Evolutionary conservation across 2,888 invertebrate genomes (phyloP).

Genomic region (Yponomeuta cagnagella): DNA sequence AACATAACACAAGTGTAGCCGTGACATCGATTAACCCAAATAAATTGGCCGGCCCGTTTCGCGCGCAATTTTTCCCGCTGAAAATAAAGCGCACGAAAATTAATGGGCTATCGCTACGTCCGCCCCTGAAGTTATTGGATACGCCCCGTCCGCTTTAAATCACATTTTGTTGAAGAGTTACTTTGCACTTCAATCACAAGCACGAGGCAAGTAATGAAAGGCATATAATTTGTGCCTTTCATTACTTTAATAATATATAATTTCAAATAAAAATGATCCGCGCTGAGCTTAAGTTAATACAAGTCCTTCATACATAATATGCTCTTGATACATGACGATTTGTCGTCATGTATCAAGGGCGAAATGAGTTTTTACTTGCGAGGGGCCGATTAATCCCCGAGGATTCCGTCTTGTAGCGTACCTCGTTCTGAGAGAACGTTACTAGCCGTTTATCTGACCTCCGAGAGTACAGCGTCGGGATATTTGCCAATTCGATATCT

Average conservation of each 20-base stretch:
- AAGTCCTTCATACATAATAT: too few relatives aligned
- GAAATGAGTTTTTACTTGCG: conserved; percentile 6
- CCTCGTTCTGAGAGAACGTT: conserved; percentile 32
- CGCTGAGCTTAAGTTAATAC: background rate
- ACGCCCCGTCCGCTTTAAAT: conserved; percentile 20
- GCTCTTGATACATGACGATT: background rate
- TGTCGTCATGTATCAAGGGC: background rate
- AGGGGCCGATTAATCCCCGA: conserved; percentile 30
- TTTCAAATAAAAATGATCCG: background rate
- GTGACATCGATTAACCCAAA: conserved; percentile 46
- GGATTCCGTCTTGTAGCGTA: conserved; percentile 26
- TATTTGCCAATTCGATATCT: conserved; percentile 46
- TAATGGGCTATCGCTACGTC: conserved; percentile 32
- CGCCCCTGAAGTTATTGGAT: conserved; percentile 29
- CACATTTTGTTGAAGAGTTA: conserved; percentile 14
- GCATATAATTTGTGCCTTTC: background rate
- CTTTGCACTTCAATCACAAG: conserved; percentile 13
- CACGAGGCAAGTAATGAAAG: background rate
- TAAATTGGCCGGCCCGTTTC: conserved; percentile 37
- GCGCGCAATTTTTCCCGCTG: conserved; percentile 32
- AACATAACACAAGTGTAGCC: conserved; percentile 47
- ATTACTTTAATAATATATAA: too few relatives aligned
- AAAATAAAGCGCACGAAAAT: conserved; percentile 38
- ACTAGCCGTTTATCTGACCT: conserved; percentile 33
- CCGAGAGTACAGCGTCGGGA: conserved; percentile 26